phyloP scores from a whole-genome alignment of 2,888 invertebrate species.

The Amiota communis region DNA sequence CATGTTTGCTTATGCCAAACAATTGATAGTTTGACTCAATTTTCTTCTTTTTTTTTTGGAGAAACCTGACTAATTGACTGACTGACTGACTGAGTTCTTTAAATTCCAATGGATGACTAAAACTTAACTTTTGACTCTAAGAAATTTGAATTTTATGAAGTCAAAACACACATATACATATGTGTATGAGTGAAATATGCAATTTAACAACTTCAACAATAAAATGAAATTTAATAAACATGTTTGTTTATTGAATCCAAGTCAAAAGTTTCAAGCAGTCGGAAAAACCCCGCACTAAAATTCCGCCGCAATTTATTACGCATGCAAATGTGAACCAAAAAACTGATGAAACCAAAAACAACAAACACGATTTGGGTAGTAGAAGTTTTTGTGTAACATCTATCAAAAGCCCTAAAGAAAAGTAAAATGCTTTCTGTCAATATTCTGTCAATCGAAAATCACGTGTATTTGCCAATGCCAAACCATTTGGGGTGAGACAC shows the following conservation, averaged over 20 bases:
- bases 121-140: too few species aligned
- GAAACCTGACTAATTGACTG: too few species aligned
- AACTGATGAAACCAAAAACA: too few species aligned
- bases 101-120: too few species aligned
- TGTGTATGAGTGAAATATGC: neutral
- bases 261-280: constrained; percentile 63
- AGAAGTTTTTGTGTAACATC: too few species aligned
- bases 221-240: constrained; percentile 59
- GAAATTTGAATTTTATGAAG: too few species aligned
- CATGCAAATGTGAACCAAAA: constrained; percentile 31
- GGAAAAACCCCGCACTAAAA: constrained; percentile 50
- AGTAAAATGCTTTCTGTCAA: constrained; percentile 68
- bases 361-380: neutral
- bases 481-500: constrained; percentile 24
- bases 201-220: constrained; percentile 2
- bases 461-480: constrained; percentile 48
- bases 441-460: constrained; percentile 67
- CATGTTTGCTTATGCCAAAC: too few species aligned
- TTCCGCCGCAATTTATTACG: constrained; percentile 54
- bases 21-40: too few species aligned
- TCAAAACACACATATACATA: too few species aligned
- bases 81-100: too few species aligned
- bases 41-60: too few species aligned
- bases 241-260: constrained; percentile 65
- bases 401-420: constrained; percentile 43